Evolutionary conservation across 2,888 invertebrate species (phyloP), one percentile per base, ranked within the genome.

Genomic region (Bombylius discolor): DNA sequence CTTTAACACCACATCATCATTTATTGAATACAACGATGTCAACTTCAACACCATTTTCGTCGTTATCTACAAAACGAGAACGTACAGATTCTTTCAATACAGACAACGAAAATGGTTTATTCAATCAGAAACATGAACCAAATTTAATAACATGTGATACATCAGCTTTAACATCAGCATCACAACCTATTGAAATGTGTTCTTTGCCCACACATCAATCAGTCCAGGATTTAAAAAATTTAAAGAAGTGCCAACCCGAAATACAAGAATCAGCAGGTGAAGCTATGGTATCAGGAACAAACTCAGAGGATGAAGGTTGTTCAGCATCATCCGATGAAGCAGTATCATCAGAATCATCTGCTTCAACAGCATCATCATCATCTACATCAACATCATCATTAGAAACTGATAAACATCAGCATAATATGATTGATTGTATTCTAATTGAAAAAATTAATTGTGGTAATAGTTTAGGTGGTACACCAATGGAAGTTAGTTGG

Each of bases 261-360:
- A 82, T 83, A 14, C 82, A 82, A 64, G 81, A 81, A 64, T 78
- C 82, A 3, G 83, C 82, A 4, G 82, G 81, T 33, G 82, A 83
- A 66, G 81, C 81, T 1, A 81, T 82, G 75, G 82, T 84, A 42
- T 82, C 82, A n/a, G 83, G 79, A 58, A 78, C 78, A 58, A 79
- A 79, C 62, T 80, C 80, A 0, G 80, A 81, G 63, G 80, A 80
- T 61, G 80, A 80, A 63, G 78, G 77, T 61, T 78, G 72, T 56
- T 70, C 77, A 59, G 77, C 76, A 8, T 78, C 78, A 45, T 73
- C 76, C 11, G 70, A 77, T 66, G 69, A 72, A 60, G 69, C 69
- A 63, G 78, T 61, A 72, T 77, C 57, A 74, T 76, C 65, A 60
- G 76, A 65, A 67, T 78, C 62, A 74, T 75, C 59, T 68, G 77